Base-by-base conservation (phyloP, 2,797 vertebrate genomes). In the Eulemur rubriventer region DNA sequence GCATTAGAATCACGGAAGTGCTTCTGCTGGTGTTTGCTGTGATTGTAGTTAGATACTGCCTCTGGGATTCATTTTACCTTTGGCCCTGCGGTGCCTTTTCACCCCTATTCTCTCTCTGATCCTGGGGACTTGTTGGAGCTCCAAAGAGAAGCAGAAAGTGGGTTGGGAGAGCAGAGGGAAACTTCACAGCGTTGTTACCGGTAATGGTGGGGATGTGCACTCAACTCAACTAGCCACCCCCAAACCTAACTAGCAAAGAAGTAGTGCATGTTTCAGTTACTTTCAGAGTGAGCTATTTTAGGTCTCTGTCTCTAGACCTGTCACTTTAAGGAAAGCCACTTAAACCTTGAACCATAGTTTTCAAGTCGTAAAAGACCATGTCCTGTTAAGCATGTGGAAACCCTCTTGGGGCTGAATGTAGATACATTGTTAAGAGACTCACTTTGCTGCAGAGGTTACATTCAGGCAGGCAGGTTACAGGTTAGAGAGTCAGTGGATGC, bases 341-440 rank as follows among this genome's bases (percentile, higher is more conserved):
- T 78, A 75, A 35, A 73, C 24, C 46, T 84, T 30, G n/a, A 48
- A 33, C 63, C 57, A 78, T 76, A 8, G 8, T 97, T 93, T 96
- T 93, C 57, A 43, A 35, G n/a, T 78, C 38, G 65, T 50, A 35
- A 89, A 86, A 96, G 57, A 35, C 48, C 8, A 41, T 30, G 12
- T 67, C 63, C 48, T 59, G 0, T 88, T 91, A 84, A 76, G 55
- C 52, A 35, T 8, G 5, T 78, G 52, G 50, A 87, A 14, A 70
- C 55, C 14, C 2, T 70, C 7, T 14, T 91, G 0, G 11, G 65
- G 28, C 59, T 55, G 41, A 67, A 35, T 0, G 0, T 41, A 41
- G 28, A 13, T 43, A 65, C 13, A 55, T 57, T 43, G 48, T 82
- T 79, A 79, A 50, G 48, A 82, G 24, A 67, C 59, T 35, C 12